Conservation (phyloP, 2,113 vertebrate genomes). For the Macquaria ambigua region DNA sequence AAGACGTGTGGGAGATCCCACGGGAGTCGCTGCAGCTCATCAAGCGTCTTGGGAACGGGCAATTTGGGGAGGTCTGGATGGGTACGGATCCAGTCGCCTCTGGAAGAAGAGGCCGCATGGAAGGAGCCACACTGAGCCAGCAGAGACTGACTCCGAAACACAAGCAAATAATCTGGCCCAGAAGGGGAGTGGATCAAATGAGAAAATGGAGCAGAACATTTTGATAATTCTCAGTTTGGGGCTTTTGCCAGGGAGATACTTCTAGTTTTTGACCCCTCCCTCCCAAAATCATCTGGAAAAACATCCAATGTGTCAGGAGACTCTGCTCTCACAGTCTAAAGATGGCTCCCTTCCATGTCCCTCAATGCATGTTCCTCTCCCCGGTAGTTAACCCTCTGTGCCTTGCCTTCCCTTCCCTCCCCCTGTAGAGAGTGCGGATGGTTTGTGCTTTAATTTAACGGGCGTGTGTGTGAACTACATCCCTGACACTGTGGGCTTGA, state of each 20-base stretch:
- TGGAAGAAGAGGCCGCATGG: conserved; percentile 80
- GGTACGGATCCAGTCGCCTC: conserved; percentile 89
- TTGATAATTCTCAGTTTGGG: conserved; percentile 33
- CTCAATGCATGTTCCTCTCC: conserved; percentile 89
- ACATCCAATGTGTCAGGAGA: conserved; percentile 26
- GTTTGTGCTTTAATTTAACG: conserved; percentile 99
- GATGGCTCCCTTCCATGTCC: conserved; percentile 87
- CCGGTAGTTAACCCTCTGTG: conserved; percentile 90
- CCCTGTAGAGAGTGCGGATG: conserved; percentile 96
- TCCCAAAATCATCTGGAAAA: conserved; percentile 14
- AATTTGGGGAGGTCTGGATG: conserved; percentile 99
- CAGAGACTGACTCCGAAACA: conserved; percentile 39
- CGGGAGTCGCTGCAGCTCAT: conserved; percentile 97
- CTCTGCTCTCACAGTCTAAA: conserved; percentile 52
- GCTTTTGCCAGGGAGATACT: conserved; percentile 16
- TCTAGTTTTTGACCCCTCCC: conserved; percentile 29
- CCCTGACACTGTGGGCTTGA: conserved; percentile 97
- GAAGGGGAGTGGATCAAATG: conserved; percentile 18
- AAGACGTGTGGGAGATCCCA: conserved; percentile 99
- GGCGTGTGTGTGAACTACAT: conserved; percentile 92
- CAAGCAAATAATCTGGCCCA: conserved; percentile 10
- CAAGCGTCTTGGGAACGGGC: conserved; percentile 98
- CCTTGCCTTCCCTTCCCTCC: conserved; percentile 90
- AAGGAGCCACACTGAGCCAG: conserved; percentile 68
- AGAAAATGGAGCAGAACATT: conserved; percentile 31